Evolutionary conservation across 2,888 invertebrate genomes (phyloP), one percentile per base, ranked within the genome.

Genomic region (Erebia ligea): DNA sequence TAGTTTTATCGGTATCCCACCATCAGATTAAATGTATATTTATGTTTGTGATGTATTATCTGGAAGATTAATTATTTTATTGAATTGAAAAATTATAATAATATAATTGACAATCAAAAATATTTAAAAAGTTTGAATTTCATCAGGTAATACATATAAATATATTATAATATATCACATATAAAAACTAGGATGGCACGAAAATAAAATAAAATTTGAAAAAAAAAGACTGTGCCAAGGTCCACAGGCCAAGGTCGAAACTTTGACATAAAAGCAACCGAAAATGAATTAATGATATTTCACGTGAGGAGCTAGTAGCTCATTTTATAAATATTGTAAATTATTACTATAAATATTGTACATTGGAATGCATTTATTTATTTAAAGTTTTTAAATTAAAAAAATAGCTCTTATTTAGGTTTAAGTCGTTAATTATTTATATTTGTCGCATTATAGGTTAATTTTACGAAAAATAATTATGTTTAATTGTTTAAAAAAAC

Each of bases 361-460:
- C 82, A 88, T 84, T 85, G 77, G 83, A 81, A 79, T 80, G 86
- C 86, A 91, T 89, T 90, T 90, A 90, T 89, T 89, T 42, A 42
- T 42, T 42, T 42, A 42, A 2, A 42, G 42, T 1, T 11, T 42
- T 50, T 50, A 50, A 50, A 50, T 50, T 11, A 84, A 82, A 71
- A 71, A 76, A 58, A 76, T 79, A 81, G 58, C 19, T 42, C 64
- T 73, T 67, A 80, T 73, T 72, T 86, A 86, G 82, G 73, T 80
- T 81, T 84, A 87, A 85, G 85, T 70, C 68, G 69, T 71, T 61
- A 65, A 65, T 70, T 66, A 72, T 71, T 67, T 72, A 62, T 69
- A 67, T 54, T 17, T 21, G 17, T 62, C 13, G 1, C 19, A 15
- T 21, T 61, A 19, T 45, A 61, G 45, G 19, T 21, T 45, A 61